Conservation (phyloP, 2,113 vertebrate genomes). For the Gracilinanus agilis region DNA sequence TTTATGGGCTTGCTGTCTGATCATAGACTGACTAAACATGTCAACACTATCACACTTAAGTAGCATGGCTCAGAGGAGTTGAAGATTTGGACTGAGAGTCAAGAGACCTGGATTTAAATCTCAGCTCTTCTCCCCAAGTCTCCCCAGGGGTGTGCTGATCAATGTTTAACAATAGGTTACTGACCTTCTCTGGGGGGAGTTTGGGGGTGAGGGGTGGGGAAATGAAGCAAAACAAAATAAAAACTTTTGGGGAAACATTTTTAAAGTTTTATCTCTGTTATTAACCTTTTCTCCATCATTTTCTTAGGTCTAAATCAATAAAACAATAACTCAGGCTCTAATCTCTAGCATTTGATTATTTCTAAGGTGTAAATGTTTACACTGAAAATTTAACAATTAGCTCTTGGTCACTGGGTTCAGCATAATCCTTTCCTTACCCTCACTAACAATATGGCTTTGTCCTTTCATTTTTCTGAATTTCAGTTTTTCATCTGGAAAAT, state of each 20-base stretch:
- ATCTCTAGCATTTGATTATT: neutral
- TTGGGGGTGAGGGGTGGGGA: too few relatives aligned
- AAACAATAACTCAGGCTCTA: neutral
- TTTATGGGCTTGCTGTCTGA: neutral
- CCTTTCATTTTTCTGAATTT: neutral
- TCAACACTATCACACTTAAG: neutral
- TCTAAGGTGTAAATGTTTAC: neutral
- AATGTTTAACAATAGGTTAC: neutral
- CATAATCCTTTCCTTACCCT: neutral
- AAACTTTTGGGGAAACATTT: too few relatives aligned
- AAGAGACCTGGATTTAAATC: neutral
- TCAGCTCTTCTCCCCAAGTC: neutral
- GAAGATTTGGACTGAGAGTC: neutral
- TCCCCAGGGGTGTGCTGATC: neutral
- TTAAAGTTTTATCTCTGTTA: neutral
- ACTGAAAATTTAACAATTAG: neutral
- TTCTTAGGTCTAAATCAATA: neutral
- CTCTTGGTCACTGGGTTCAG: neutral
- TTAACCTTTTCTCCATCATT: neutral
- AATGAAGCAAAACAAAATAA: too few relatives aligned
- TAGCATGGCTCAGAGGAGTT: neutral
- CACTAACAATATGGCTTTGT: neutral
- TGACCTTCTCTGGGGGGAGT: too few relatives aligned
- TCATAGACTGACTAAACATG: conserved; percentile 15
- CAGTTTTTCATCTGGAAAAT: neutral